Evolutionary conservation across 2,113 vertebrate genomes (phyloP).

Genomic region (Labeo catla): DNA sequence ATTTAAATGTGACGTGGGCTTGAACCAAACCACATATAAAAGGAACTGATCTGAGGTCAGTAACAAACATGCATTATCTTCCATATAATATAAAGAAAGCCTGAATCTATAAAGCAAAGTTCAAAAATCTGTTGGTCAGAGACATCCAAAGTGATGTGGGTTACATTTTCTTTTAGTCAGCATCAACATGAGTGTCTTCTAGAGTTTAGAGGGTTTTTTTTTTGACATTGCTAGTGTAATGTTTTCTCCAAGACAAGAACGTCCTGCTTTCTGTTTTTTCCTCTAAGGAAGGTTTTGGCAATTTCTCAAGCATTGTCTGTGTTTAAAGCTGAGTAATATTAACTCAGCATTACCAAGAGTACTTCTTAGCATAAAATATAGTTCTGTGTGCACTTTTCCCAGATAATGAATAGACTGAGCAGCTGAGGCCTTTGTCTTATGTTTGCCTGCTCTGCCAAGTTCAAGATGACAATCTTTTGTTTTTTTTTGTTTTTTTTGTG

Average conservation of each 20-base stretch:
- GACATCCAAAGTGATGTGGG: not conserved
- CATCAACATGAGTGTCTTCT: not conserved
- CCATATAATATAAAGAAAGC: not conserved
- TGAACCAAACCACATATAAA: conserved; percentile 13
- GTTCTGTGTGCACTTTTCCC: conserved; percentile 36
- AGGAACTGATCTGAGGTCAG: conserved; percentile 8
- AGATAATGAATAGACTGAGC: conserved; percentile 38
- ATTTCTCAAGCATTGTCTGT: conserved; percentile 37
- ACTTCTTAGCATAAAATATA: conserved; percentile 33
- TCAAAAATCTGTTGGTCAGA: not conserved
- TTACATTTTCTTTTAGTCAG: not conserved
- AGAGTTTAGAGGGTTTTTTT: not conserved
- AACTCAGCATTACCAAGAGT: conserved; percentile 40
- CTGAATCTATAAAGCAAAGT: not conserved
- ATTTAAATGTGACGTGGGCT: conserved; percentile 27
- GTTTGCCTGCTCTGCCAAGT: conserved; percentile 17
- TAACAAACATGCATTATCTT: not conserved
- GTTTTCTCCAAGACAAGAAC: not conserved
- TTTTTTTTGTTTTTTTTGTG: not conserved
- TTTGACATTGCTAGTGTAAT: not conserved
- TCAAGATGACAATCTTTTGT: not conserved
- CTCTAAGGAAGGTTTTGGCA: conserved; percentile 23
- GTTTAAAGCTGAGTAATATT: conserved; percentile 30
- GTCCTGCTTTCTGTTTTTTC: not conserved
- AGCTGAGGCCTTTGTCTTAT: conserved; percentile 24